These are phyloP conservation scores for Aradus depressus DNA, from an alignment of 2,888 invertebrate species.

Conservation along the genomic window DNA sequence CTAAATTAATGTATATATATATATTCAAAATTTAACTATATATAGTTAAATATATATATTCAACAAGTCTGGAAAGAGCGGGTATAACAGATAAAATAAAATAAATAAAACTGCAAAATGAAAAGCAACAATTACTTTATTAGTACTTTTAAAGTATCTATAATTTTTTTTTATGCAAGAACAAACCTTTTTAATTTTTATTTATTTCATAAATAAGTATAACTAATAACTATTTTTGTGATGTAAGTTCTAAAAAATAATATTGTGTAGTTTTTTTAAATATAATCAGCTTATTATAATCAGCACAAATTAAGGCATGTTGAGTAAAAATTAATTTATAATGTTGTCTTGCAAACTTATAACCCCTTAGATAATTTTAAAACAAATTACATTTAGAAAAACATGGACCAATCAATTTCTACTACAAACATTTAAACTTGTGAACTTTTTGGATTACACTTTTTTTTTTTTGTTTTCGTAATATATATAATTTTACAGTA, in stretches of 20 bases:
- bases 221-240: constrained; percentile 26
- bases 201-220: constrained; percentile 20
- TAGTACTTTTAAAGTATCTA: constrained; percentile 31
- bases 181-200: constrained; percentile 26
- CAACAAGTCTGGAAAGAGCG: too few species aligned
- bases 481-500: constrained; percentile 27
- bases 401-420: constrained; percentile 31
- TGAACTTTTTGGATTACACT: constrained; percentile 28
- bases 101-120: constrained; percentile 15
- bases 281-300: constrained; percentile 26
- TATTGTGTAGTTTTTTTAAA: constrained; percentile 19
- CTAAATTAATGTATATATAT: too few species aligned
- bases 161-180: constrained; percentile 29
- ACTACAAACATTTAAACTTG: constrained; percentile 29
- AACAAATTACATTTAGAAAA: constrained; percentile 28
- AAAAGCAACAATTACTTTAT: constrained; percentile 32
- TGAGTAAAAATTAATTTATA: constrained; percentile 11
- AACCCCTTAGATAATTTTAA: constrained; percentile 21
- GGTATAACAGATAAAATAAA: constrained; percentile 6
- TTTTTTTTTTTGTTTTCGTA: constrained; percentile 27
- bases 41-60: too few species aligned
- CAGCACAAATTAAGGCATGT: constrained; percentile 23
- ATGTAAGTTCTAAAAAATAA: constrained; percentile 27
- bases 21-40: too few species aligned
- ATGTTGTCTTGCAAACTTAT: constrained; percentile 25